These are phyloP conservation scores for Procambarus clarkii DNA, from an alignment of 1,140 invertebrate genomes.

Conservation along the genomic window DNA sequence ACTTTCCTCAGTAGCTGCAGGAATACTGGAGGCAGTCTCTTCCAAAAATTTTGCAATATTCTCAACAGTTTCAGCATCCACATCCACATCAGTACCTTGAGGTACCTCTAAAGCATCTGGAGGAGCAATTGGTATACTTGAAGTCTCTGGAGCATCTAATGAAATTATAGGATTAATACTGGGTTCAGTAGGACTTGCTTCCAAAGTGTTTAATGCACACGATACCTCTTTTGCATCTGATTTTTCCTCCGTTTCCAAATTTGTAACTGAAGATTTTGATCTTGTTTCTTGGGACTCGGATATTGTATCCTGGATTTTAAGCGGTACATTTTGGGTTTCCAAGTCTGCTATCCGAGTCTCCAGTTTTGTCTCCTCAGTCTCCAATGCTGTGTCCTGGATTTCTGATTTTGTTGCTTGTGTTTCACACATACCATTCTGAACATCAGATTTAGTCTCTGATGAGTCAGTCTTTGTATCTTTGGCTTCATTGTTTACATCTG, in stretches of 20 bases:
- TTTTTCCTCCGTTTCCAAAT: neutral
- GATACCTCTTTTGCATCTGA: neutral
- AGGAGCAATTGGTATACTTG: slow-evolving; percentile 9
- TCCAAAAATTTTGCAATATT: slow-evolving; percentile 68
- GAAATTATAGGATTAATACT: neutral
- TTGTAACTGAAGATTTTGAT: neutral
- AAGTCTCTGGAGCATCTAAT: slow-evolving; percentile 4
- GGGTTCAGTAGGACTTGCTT: neutral
- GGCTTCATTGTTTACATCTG: neutral
- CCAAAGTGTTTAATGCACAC: neutral
- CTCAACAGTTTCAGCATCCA: slow-evolving; percentile 66
- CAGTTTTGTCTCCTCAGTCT: neutral
- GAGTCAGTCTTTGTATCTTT: no score
- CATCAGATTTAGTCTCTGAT: neutral
- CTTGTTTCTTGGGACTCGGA: neutral
- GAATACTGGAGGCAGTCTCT: slow-evolving; percentile 50
- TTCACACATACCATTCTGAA: neutral
- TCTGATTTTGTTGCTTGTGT: neutral
- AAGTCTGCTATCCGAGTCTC: neutral
- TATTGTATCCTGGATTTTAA: neutral
- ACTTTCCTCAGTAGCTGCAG: slow-evolving; percentile 22
- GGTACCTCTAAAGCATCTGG: slow-evolving; percentile 30
- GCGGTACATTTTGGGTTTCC: neutral
- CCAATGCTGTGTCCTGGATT: neutral
- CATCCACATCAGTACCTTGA: slow-evolving; percentile 54